Conservation (phyloP, 2,113 vertebrate species). For the Ameiurus melas region DNA sequence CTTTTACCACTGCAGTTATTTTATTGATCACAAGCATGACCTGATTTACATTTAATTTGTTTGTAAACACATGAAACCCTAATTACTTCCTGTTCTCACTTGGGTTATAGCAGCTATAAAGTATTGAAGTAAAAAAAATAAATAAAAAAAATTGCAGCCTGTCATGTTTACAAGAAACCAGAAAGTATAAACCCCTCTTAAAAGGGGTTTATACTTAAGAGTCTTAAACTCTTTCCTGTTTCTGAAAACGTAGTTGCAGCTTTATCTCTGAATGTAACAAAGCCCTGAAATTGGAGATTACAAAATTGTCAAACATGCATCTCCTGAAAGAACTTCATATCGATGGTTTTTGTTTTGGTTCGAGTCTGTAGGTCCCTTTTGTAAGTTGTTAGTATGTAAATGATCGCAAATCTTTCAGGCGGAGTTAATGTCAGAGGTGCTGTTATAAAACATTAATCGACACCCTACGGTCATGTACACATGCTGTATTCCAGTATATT, state of each 20-base stretch:
- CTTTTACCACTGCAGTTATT: neutral
- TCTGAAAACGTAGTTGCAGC: neutral
- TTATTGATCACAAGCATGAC: too few species aligned
- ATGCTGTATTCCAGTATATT: neutral
- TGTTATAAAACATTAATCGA: neutral
- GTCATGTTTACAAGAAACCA: neutral
- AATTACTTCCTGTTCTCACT: too few species aligned
- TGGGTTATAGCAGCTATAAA: neutral
- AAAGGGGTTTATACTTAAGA: too few species aligned
- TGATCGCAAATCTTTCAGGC: neutral
- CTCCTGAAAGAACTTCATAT: neutral
- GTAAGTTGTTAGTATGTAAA: neutral
- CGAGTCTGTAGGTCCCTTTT: neutral
- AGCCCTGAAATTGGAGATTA: neutral
- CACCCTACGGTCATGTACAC: neutral
- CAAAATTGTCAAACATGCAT: neutral
- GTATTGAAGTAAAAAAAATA: too few species aligned
- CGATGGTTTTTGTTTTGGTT: too few species aligned
- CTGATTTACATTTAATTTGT: too few species aligned
- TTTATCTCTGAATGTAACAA: neutral
- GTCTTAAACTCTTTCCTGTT: neutral
- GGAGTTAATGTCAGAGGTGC: neutral
- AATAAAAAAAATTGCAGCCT: too few species aligned
- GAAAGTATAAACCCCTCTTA: neutral
- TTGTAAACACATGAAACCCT: too few species aligned